Percentiles rank a stretch among this genome's conserved stretches.
These are phyloP conservation scores for Bufotes viridis DNA, from an alignment of 2,797 vertebrate genomes.

Conservation along the genomic window DNA sequence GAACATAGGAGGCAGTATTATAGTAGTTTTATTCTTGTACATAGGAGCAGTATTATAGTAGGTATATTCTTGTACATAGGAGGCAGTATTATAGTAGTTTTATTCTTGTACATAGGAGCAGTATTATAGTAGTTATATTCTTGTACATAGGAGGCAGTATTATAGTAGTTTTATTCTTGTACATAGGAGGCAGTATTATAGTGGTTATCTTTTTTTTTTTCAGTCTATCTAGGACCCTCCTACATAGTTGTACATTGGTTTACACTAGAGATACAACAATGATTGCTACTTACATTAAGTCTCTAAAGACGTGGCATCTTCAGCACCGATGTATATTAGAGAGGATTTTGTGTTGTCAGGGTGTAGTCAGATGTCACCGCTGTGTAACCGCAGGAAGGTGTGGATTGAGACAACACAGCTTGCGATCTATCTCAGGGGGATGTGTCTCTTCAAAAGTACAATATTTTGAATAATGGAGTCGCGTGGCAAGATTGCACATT, in stretches of 20 bases:
- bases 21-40: slow-evolving; percentile 10
- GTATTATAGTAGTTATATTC: no score
- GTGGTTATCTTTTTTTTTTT: not conserved
- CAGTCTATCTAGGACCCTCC: not conserved
- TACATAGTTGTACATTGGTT: not conserved
- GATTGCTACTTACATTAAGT: no score
- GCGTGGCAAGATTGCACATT: slow-evolving; percentile 29
- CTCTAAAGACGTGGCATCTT: not conserved
- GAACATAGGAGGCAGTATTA: not conserved
- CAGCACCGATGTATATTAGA: not conserved
- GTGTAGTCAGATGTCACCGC: not conserved
- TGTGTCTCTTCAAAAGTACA: not conserved
- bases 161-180: no score
- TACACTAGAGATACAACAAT: not conserved
- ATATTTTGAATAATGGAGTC: slow-evolving; percentile 28
- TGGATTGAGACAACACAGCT: not conserved
- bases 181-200: no score
- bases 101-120: no score
- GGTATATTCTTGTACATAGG: not conserved
- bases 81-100: no score
- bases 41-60: not conserved
- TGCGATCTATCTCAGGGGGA: not conserved
- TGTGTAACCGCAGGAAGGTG: not conserved
- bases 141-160: no score
- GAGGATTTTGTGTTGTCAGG: not conserved